Evolutionary conservation across 2,113 vertebrate genomes (phyloP), one percentile per base, ranked within the genome.

Genomic region (Chamaetylas fuelleborni): DNA sequence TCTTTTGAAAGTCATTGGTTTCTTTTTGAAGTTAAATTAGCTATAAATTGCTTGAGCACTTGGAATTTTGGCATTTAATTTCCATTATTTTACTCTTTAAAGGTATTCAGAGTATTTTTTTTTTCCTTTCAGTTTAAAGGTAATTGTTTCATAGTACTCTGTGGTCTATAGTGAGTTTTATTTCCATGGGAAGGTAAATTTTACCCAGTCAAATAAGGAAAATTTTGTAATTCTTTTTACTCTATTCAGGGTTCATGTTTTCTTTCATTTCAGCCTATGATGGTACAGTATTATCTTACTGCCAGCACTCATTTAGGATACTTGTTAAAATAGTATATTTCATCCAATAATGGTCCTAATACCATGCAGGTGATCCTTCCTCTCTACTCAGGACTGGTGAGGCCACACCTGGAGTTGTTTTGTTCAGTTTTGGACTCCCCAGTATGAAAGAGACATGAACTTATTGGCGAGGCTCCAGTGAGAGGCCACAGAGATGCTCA

Each of bases 81-180:
- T 86, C 33, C 28, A 14, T 85, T 90, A 94, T 24, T 86, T 19
- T 58, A 6, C 53, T 54, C 57, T 90, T 84, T 84, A 58, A 92
- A 65, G 17, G 12, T 33, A 25, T 64, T 91, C 19, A 50, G 62
- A 79, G 24, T 78, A 50, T 34, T 56, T 67, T 58, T 58, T 58
- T 76, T 70, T 71, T 56, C 29, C 5, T 24, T 72, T 8, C 29
- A 54, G 11, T 90, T 93, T 24, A 48, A 73, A 8, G 87, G 18
- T 69, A 61, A 45, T 67, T 20, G 34, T 81, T 88, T 38, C 14
- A 13, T 34, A 62, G 40, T 81, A 23, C 6, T 60, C 14, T 89
- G 11, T 57, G 14, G 19, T 45, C 38, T 67, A 2, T 17, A 64
- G 38, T 45, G 29, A 71, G 7, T 70, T 88, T 88, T 86, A 4